Percentiles rank a stretch among this genome's conserved stretches.
phyloP scores from a whole-genome alignment of 2,113 vertebrate species.

The Aptenodytes patagonicus region DNA sequence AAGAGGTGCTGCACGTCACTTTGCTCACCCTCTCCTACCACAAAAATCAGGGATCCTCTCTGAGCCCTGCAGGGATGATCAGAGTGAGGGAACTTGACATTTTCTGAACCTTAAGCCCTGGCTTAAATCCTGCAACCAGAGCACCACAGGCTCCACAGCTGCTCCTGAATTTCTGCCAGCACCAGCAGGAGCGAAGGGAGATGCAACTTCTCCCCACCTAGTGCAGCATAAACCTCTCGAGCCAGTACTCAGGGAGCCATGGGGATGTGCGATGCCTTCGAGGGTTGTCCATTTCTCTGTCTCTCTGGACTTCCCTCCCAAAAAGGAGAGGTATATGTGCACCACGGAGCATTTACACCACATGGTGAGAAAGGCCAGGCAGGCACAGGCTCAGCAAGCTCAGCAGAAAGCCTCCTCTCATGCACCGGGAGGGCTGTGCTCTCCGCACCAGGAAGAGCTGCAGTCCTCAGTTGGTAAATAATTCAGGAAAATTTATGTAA shows the following conservation, averaged over 20 bases:
- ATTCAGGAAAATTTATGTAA: background rate
- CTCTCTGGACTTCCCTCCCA: background rate
- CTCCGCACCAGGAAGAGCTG: background rate
- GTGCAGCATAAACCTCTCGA: background rate
- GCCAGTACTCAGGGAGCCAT: background rate
- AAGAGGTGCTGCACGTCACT: background rate
- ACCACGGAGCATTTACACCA: background rate
- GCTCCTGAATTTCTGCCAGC: background rate
- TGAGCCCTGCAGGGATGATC: background rate
- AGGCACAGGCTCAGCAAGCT: background rate
- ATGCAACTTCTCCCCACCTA: background rate
- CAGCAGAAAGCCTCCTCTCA: background rate
- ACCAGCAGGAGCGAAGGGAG: background rate
- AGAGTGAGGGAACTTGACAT: background rate
- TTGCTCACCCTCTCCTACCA: background rate
- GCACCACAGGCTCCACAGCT: background rate
- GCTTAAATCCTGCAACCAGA: background rate
- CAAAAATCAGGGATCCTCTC: background rate
- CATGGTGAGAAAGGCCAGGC: background rate
- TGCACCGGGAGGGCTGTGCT: background rate
- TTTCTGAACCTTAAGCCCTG: background rate
- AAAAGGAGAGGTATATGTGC: background rate
- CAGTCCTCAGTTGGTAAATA: background rate
- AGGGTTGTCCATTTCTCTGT: background rate
- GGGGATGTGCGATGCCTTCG: accelerated